A percentile compares a stretch with the other conserved stretches of the same genome.
Evolutionary conservation across 2,113 vertebrate species (phyloP).

Genomic region (Polypterus bichir): DNA sequence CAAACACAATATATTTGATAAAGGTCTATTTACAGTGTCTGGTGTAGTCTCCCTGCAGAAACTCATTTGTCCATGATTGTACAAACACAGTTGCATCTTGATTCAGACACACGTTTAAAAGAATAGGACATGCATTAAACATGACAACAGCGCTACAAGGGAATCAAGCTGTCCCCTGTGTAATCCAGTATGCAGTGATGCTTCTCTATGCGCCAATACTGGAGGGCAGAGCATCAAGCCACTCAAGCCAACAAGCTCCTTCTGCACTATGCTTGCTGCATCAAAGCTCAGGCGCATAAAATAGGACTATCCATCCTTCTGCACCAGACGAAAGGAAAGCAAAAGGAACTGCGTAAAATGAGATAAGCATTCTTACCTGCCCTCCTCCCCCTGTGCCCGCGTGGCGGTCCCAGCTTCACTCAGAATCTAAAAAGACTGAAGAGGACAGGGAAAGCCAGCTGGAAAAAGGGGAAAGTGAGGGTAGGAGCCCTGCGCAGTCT

Average conservation of each 20-base stretch:
- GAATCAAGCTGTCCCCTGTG: slow-evolving; percentile 20
- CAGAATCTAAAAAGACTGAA: slow-evolving; percentile 23
- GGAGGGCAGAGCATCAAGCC: neutral
- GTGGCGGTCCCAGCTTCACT: slow-evolving; percentile 33
- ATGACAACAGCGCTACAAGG: slow-evolving; percentile 14
- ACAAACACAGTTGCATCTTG: neutral
- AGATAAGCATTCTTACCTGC: slow-evolving; percentile 42
- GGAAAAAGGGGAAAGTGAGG: neutral
- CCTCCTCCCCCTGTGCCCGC: slow-evolving; percentile 34
- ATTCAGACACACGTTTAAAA: slow-evolving; percentile 20
- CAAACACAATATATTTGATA: too few species aligned
- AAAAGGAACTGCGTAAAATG: slow-evolving; percentile 10
- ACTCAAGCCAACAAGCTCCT: neutral
- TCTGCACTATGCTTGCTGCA: slow-evolving; percentile 3
- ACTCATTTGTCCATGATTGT: too few species aligned
- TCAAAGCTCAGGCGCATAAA: neutral
- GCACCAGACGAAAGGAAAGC: slow-evolving; percentile 2
- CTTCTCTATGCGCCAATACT: slow-evolving; percentile 31
- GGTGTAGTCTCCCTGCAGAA: too few species aligned
- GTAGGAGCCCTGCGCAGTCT: too few species aligned
- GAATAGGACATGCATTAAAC: slow-evolving; percentile 33
- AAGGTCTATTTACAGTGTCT: too few species aligned
- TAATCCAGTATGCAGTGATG: slow-evolving; percentile 37
- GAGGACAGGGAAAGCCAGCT: slow-evolving; percentile 27
- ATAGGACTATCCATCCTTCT: neutral